Conservation (phyloP, 1,140 invertebrate genomes). For the Lordiphosa mommai region DNA sequence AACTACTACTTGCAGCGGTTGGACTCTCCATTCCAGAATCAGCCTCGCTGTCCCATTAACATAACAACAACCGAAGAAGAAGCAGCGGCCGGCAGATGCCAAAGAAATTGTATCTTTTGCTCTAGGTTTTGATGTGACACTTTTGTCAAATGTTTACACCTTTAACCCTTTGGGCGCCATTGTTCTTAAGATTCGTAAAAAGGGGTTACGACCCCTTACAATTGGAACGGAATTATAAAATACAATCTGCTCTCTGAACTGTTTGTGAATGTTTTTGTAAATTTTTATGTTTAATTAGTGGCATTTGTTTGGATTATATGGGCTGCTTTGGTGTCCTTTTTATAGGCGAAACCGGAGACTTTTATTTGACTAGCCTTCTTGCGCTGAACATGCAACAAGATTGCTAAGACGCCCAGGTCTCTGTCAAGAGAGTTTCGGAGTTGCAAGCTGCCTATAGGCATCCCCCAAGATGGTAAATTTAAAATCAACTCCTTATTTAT, state of each 20-base stretch:
- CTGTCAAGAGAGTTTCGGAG: too few relatives aligned
- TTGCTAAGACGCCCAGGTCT: too few relatives aligned
- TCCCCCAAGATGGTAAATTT: too few relatives aligned
- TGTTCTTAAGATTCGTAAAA: conserved; percentile 25
- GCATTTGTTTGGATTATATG: conserved; percentile 64
- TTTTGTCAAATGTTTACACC: conserved; percentile 79
- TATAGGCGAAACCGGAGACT: too few relatives aligned
- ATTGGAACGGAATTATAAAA: conserved; percentile 1
- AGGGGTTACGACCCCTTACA: conserved; percentile 27
- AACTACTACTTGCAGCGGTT: conserved; percentile 41
- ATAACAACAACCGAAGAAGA: conserved; percentile 39
- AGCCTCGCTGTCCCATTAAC: conserved; percentile 38
- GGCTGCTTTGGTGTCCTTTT: background rate
- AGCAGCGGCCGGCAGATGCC: conserved; percentile 40
- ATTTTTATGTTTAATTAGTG: conserved; percentile 71
- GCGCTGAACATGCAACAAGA: too few relatives aligned
- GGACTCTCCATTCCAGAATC: background rate
- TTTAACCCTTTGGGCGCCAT: conserved; percentile 70
- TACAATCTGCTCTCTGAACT: conserved; percentile 50
- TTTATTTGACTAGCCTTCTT: too few relatives aligned
- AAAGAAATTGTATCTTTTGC: conserved; percentile 30
- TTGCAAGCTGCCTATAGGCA: too few relatives aligned
- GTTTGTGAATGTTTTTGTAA: conserved; percentile 53
- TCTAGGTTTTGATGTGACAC: conserved; percentile 60
- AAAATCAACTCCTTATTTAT: too few relatives aligned